Evolutionary conservation across 2,888 invertebrate species (phyloP).

Genomic region (Serrognathus titanus): DNA sequence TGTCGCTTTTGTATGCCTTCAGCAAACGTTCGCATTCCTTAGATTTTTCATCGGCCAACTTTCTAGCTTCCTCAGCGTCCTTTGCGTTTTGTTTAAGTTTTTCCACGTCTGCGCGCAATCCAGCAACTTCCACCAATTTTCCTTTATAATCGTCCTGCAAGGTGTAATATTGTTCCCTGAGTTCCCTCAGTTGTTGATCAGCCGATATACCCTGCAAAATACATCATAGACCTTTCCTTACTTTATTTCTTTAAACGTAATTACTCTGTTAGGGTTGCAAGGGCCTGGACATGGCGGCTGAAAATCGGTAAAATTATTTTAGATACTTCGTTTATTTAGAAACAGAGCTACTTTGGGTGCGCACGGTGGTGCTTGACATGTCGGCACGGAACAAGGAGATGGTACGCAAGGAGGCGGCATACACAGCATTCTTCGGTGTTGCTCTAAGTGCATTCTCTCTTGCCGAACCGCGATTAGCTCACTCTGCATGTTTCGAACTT

Average conservation of each 20-base stretch:
- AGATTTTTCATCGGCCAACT: constrained; percentile 57
- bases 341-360: constrained; percentile 8
- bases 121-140: constrained; percentile 64
- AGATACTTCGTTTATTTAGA: not conserved
- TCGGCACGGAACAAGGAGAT: constrained; percentile 28
- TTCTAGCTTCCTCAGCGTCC: constrained; percentile 50
- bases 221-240: not conserved
- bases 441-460: constrained; percentile 53
- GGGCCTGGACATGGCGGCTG: constrained; percentile 32
- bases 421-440: constrained; percentile 40
- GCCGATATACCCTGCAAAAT: constrained; percentile 36
- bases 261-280: constrained; percentile 35
- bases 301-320: not conserved
- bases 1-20: constrained; percentile 45
- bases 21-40: constrained; percentile 57
- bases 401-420: constrained; percentile 22
- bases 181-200: constrained; percentile 57
- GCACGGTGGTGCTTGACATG: constrained; percentile 12
- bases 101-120: constrained; percentile 53
- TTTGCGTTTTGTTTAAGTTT: constrained; percentile 48
- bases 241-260: constrained; percentile 6
- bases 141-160: constrained; percentile 66
- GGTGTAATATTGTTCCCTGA: constrained; percentile 59
- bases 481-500: constrained; percentile 56
- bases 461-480: constrained; percentile 53